phyloP scores from a whole-genome alignment of 2,888 invertebrate species.

The Eustalomyia histrio region DNA sequence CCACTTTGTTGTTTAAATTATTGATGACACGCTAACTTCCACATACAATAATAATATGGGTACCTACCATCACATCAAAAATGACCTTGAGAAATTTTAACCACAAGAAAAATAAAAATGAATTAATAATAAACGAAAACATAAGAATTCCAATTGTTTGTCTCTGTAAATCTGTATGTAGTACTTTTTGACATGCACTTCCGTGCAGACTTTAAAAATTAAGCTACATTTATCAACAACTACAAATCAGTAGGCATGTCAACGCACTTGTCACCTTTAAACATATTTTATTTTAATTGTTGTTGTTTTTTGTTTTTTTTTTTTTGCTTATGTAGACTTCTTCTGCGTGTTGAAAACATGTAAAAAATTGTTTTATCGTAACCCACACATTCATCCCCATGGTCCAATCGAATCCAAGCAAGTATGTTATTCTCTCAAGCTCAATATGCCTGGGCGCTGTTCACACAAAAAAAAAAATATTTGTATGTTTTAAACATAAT shows the following conservation, averaged over 20 bases:
- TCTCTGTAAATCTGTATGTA: conserved; percentile 26
- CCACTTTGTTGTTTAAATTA: conserved; percentile 42
- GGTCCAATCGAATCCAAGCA: background rate
- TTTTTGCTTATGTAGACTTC: background rate
- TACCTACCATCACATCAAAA: conserved; percentile 20
- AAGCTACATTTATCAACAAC: conserved; percentile 55
- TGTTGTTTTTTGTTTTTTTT: background rate
- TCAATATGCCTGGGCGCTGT: background rate
- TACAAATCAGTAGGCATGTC: conserved; percentile 60
- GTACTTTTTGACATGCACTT: conserved; percentile 49
- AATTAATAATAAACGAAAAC: conserved; percentile 13
- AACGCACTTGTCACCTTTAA: conserved; percentile 57
- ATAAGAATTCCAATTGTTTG: conserved; percentile 55
- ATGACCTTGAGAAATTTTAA: conserved; percentile 53
- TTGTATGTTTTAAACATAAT: background rate
- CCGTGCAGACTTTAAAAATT: conserved; percentile 49
- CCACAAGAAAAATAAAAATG: conserved; percentile 14
- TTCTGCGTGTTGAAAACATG: conserved; percentile 51
- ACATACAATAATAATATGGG: conserved; percentile 21
- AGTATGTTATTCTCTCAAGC: background rate
- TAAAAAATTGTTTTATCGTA: conserved; percentile 23
- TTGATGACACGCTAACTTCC: conserved; percentile 43
- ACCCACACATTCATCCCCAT: conserved; percentile 29
- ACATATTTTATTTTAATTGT: conserved; percentile 1
- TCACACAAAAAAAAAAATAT: background rate